phyloP scores from a whole-genome alignment of 2,797 vertebrate genomes.

The Protonibea diacanthus region DNA sequence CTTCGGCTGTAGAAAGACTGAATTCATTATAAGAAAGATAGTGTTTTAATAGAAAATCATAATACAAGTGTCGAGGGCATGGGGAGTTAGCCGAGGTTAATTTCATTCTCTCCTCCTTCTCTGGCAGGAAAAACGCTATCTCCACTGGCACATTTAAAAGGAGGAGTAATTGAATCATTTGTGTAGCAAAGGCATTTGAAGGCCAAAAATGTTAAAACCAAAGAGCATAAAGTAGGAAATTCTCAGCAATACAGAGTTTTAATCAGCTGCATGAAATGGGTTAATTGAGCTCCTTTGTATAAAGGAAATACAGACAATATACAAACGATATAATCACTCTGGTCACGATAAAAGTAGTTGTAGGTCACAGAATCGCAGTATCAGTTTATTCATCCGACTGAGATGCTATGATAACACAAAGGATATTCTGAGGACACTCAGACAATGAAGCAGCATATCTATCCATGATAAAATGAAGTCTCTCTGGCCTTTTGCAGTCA shows the following conservation, averaged over 20 bases:
- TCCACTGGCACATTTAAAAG: slow-evolving; percentile 76
- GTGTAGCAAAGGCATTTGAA: slow-evolving; percentile 73
- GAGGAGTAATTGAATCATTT: slow-evolving; percentile 82
- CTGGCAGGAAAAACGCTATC: slow-evolving; percentile 70
- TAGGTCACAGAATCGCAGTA: slow-evolving; percentile 5
- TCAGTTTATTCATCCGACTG: neutral
- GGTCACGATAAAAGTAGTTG: neutral
- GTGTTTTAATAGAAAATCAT: slow-evolving; percentile 79
- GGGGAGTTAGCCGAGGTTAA: slow-evolving; percentile 74
- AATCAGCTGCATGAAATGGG: slow-evolving; percentile 32
- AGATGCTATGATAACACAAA: slow-evolving; percentile 8
- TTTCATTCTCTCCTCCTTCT: slow-evolving; percentile 76
- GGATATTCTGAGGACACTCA: slow-evolving; percentile 1
- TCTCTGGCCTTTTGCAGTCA: neutral
- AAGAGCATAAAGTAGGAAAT: slow-evolving; percentile 41
- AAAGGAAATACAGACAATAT: neutral
- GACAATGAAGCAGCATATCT: neutral
- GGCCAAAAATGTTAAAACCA: slow-evolving; percentile 64
- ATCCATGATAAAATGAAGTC: slow-evolving; percentile 5
- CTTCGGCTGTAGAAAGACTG: slow-evolving; percentile 41
- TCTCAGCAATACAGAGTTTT: slow-evolving; percentile 36
- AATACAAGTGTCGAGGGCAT: slow-evolving; percentile 71
- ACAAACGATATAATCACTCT: neutral
- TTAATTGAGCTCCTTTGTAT: slow-evolving; percentile 40
- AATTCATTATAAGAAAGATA: slow-evolving; percentile 72